Conservation (phyloP, 2,888 invertebrate genomes). For the Ligdia adustata region DNA sequence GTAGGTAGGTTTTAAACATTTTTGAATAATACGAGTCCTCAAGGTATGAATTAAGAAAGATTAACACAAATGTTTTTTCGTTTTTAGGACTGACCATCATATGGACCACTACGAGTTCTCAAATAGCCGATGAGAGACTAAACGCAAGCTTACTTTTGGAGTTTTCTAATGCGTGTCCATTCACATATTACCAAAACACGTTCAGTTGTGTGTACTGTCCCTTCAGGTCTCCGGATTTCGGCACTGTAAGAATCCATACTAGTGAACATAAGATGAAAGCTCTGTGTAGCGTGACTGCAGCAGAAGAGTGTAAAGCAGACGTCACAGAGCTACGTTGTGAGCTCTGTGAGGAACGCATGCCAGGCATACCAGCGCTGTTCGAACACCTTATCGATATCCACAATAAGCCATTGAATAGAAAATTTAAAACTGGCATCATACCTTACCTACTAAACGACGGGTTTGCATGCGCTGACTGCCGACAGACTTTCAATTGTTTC, state of each 20-base stretch:
- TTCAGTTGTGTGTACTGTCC: slow-evolving; percentile 10
- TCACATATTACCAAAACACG: not conserved
- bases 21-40: no score
- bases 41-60: no score
- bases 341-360: slow-evolving; percentile 18
- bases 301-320: slow-evolving; percentile 26
- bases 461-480: slow-evolving; percentile 18
- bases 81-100: slow-evolving; percentile 5
- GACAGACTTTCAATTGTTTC: slow-evolving; percentile 6
- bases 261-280: slow-evolving; percentile 1
- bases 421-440: slow-evolving; percentile 12
- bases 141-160: slow-evolving; percentile 4
- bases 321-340: slow-evolving; percentile 24
- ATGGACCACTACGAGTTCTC: not conserved
- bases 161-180: slow-evolving; percentile 5
- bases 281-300: slow-evolving; percentile 17
- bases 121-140: not conserved
- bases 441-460: slow-evolving; percentile 18
- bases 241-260: not conserved
- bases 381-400: slow-evolving; percentile 21
- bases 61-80: slow-evolving; percentile 24
- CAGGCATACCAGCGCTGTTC: slow-evolving; percentile 8
- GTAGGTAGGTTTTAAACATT: no score
- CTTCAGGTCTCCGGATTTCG: slow-evolving; percentile 11
- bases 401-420: slow-evolving; percentile 13